Base-by-base conservation (phyloP, 2,797 vertebrate species). In the Arrhamphus sclerolepis region DNA sequence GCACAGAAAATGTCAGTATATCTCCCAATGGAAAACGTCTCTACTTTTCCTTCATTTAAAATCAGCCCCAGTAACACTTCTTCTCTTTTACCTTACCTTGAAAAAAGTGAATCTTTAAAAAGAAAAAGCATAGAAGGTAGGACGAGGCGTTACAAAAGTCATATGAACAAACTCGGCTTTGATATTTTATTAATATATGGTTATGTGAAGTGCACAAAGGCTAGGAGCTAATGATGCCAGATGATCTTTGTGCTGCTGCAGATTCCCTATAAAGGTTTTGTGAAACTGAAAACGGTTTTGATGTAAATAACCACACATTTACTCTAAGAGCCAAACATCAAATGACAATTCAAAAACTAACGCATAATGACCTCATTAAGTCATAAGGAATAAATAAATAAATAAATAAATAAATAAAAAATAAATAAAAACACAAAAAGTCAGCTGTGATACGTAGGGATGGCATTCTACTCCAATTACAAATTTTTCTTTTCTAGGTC, bases 401-500 rank as follows among this genome's bases (percentile, higher is more conserved):
- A 34, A 10, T 10, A 34, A 16, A 14, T 5, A 13, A 14, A 38
- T 4, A 1, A 31, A 38, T 14, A 38, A 38, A 38, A 14, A 8
- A 13, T 14, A 21, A 77, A 77, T 66, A 54, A 29, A 70, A 72
- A 29, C 38, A 59, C 21, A 60, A 38, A 56, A 63, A 46, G 38
- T 57, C 56, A 75, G 68, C 59, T 56, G 62, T 54, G 52, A 60
- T 21, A 68, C 76, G 76, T 65, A n/a, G 38, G 18, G 71, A 57
- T 48, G 47, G 49, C 43, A 53, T 66, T 61, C 44, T 39, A 65
- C 60, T 80, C 56, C 62, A 81, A 79, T 77, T 82, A 60, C 72
- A 78, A 52, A 66, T 75, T 52, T 68, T 46, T 41, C 9, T 62
- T 62, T 75, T 88, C 54, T 71, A 78, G 88, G 87, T 87, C 83